Conservation (phyloP, 2,113 vertebrate genomes). For the Paedocypris sp. region DNA sequence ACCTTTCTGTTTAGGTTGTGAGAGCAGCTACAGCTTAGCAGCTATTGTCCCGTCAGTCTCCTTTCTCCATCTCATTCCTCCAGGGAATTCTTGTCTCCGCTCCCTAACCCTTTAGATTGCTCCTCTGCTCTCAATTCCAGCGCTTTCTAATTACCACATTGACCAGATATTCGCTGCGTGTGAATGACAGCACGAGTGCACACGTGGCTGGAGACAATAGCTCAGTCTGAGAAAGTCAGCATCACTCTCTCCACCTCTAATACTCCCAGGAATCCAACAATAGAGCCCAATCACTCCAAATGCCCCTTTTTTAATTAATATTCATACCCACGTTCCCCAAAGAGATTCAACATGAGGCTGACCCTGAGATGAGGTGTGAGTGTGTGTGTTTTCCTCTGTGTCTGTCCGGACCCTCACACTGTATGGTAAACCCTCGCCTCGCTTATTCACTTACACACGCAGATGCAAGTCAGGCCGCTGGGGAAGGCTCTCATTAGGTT, state of each 20-base stretch:
- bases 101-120: conserved; percentile 22
- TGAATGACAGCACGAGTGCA: conserved; percentile 56
- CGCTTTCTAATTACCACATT: conserved; percentile 92
- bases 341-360: conserved; percentile 65
- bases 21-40: background rate
- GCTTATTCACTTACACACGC: conserved; percentile 11
- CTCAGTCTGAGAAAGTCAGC: conserved; percentile 56
- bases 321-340: conserved; percentile 73
- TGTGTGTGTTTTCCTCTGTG: conserved; percentile 53
- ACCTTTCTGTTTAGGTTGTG: background rate
- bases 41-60: conserved; percentile 8
- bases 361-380: conserved; percentile 58
- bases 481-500: conserved; percentile 54
- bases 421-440: background rate
- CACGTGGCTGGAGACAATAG: conserved; percentile 78
- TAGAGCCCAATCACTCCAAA: conserved; percentile 64
- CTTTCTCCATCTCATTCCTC: conserved; percentile 1
- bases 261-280: conserved; percentile 74
- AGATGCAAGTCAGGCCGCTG: conserved; percentile 24
- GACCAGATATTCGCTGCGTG: conserved; percentile 77
- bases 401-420: conserved; percentile 52
- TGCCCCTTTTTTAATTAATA: conserved; percentile 84
- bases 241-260: conserved; percentile 46
- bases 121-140: conserved; percentile 31
- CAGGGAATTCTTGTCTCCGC: conserved; percentile 11